Evolutionary conservation across 2,888 invertebrate genomes (phyloP).

Genomic region (Vannuccia rotundouncinata): DNA sequence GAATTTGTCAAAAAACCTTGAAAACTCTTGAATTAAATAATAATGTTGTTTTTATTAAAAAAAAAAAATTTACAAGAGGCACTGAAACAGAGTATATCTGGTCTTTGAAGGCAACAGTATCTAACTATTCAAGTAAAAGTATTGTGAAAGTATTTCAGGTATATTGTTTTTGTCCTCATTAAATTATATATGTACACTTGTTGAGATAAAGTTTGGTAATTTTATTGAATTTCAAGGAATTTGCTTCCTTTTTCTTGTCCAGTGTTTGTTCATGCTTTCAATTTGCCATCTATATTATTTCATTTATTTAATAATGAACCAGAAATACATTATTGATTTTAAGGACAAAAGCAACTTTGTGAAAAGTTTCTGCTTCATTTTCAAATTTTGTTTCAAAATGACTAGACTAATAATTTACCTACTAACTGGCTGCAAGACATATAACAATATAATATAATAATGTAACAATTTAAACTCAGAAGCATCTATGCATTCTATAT

Average conservation of each 20-base stretch:
- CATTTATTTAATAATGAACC: not conserved
- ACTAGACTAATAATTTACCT: too few relatives aligned
- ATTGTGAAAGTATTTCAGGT: conserved; percentile 22
- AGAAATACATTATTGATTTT: not conserved
- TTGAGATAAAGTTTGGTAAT: conserved; percentile 13
- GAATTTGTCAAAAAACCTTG: too few relatives aligned
- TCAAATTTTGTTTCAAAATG: not conserved
- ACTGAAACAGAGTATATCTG: not conserved
- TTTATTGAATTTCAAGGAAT: conserved; percentile 19
- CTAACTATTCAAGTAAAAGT: not conserved
- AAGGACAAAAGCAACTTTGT: too few relatives aligned
- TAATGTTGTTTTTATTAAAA: too few relatives aligned
- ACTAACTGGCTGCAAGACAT: too few relatives aligned
- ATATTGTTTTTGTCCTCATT: conserved; percentile 3
- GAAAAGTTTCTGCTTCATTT: too few relatives aligned
- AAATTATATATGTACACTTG: conserved; percentile 15
- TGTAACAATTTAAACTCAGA: too few relatives aligned
- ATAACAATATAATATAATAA: too few relatives aligned
- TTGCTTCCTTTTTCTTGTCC: conserved; percentile 21
- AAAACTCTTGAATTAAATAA: too few relatives aligned
- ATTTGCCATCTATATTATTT: not conserved
- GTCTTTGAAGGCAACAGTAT: not conserved
- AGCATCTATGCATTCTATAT: too few relatives aligned
- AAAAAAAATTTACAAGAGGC: too few relatives aligned
- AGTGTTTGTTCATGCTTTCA: not conserved